Evolutionary conservation across 2,888 invertebrate species (phyloP).

Genomic region (Polia nebulosa): DNA sequence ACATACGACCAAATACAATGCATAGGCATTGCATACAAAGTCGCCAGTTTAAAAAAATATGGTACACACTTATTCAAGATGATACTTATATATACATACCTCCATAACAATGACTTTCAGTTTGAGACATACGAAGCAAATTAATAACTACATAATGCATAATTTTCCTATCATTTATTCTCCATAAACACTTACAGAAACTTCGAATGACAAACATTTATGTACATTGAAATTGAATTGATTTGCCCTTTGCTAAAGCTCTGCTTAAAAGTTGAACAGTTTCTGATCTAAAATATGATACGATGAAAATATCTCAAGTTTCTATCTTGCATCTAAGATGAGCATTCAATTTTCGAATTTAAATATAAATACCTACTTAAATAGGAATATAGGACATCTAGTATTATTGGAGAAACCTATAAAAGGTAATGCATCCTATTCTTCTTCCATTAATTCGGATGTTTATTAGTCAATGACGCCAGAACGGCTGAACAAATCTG

Average conservation of each 20-base stretch:
- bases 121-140: too few species aligned
- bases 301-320: background rate
- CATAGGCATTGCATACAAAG: too few species aligned
- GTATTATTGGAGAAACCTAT: background rate
- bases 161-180: background rate
- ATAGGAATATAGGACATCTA: background rate
- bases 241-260: background rate
- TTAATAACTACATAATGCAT: too few species aligned
- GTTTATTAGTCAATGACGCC: too few species aligned
- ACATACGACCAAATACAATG: too few species aligned
- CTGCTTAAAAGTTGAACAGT: background rate
- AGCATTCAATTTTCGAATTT: background rate
- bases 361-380: background rate
- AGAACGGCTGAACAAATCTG: too few species aligned
- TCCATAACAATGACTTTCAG: too few species aligned
- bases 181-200: background rate
- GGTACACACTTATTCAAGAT: too few species aligned
- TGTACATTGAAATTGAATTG: background rate
- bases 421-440: too few species aligned
- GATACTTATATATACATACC: too few species aligned
- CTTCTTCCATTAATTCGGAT: too few species aligned
- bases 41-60: too few species aligned
- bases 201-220: background rate
- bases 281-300: constrained; percentile 4
- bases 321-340: background rate